Base-by-base conservation (phyloP, 2,797 vertebrate genomes). In the Sandelia bainsii region DNA sequence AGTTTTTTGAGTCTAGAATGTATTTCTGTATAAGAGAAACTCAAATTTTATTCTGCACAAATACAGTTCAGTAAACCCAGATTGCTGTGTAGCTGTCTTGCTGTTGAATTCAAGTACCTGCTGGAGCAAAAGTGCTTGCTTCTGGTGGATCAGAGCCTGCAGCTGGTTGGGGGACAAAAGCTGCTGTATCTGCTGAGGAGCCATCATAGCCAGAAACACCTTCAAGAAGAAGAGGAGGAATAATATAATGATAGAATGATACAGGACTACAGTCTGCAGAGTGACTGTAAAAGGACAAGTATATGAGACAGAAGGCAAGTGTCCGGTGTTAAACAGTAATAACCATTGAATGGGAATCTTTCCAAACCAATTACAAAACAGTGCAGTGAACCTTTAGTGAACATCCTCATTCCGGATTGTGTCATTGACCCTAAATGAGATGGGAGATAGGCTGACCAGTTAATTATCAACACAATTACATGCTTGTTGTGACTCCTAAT, bases 201-300 rank as follows among this genome's bases (percentile, higher is more conserved):
- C 96, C 96, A 97, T 97, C 96, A 97, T 96, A 78, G 96, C 95
- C 93, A 96, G 93, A 52, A 96, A 94, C 89, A 96, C 94, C 91
- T 96, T 90, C 69, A 94, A 92, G 95, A 67, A 27, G 19, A 56
- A 59, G 32, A 58, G 1, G 11, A 54, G 25, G 19, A 32, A 53
- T 25, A 2, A 60, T n/a, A n/a, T n/a, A n/a, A n/a, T n/a, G n/a
- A n/a, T n/a, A n/a, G n/a, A 49, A 39, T 12, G 34, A 65, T 16
- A 48, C 42, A 62, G 40, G 23, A 42, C 11, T n/a, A 8, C 57
- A 60, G 19, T 64, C 64, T 42, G 1, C 72, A 50, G 51, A 51
- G 34, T 0, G 50, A 61, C 89, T 79, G 82, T 77, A 82, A 42
- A 87, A 77, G 80, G 77, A 87, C 37, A 58, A 72, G 62, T 14